Percentiles rank a stretch among this genome's conserved stretches.
These are phyloP conservation scores for Enteromius afrohamiltoni DNA, from an alignment of 2,797 vertebrate genomes.

Conservation along the genomic window DNA sequence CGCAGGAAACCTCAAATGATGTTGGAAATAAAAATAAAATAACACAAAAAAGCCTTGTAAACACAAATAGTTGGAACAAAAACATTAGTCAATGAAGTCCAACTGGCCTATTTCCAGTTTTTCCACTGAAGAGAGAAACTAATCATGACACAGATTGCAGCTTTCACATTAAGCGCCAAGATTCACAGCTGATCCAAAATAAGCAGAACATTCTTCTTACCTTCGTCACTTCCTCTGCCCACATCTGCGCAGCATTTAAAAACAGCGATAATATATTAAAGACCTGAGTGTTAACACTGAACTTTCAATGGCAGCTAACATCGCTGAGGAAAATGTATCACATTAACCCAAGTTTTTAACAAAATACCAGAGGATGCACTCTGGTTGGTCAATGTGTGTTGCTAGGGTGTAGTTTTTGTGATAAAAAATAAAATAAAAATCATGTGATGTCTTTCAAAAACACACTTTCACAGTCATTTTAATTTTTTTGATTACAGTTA, in stretches of 20 bases:
- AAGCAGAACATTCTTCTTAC: slow-evolving; percentile 86
- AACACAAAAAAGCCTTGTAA: background rate
- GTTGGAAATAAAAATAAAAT: background rate
- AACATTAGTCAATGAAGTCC: background rate
- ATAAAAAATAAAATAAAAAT: background rate
- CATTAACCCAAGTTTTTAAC: background rate
- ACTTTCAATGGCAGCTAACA: slow-evolving; percentile 4
- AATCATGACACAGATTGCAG: background rate
- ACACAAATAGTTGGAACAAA: background rate
- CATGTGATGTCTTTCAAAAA: background rate
- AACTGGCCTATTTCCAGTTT: background rate
- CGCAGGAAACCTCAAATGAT: background rate
- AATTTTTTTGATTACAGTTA: background rate
- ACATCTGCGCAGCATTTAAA: slow-evolving; percentile 85
- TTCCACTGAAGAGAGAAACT: slow-evolving; percentile 15
- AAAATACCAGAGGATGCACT: background rate
- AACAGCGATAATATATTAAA: slow-evolving; percentile 73
- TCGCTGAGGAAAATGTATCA: background rate
- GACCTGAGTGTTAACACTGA: background rate
- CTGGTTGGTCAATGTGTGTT: too few species aligned
- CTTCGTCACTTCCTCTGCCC: slow-evolving; percentile 93
- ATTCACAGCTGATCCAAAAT: background rate
- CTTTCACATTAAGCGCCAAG: background rate
- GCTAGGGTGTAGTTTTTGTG: background rate
- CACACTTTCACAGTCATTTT: background rate